Evolutionary conservation across 2,113 vertebrate species (phyloP), one percentile per base, ranked within the genome.

Genomic region (Antechinus flavipes): DNA sequence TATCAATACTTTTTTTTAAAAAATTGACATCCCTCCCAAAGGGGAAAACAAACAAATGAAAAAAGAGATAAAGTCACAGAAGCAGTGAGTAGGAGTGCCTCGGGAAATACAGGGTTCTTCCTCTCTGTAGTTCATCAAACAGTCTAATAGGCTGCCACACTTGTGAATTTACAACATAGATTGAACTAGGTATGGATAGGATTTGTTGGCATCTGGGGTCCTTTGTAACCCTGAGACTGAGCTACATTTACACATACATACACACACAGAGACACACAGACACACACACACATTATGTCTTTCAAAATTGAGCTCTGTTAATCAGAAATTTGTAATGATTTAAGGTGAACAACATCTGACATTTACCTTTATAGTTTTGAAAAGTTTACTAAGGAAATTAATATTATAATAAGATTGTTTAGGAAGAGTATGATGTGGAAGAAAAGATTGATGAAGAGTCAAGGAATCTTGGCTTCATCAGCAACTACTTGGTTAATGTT

Each of bases 221-320:
- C 35, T 84, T 84, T 84, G 0, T 42, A 42, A 42, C 68, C 19
- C 30, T 22, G 27, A 42, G 10, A 52, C 50, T 52, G n/a, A 42
- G 19, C 3, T 56, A 47, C 89, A 24, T 94, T 52, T 52, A 52
- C 50, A 52, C 50, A 52, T 6, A 52, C 50, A 52, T 11, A 52
- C 50, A 52, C 50, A 52, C 50, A 52, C 50, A 10, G 0, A 52
- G 0, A 52, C 50, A 52, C 9, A 52, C 50, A 50, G 0, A 50
- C 50, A 50, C 50, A 50, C 6, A 52, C 50, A 52, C 50, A 52
- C 9, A 52, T 35, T 42, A 42, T 94, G 50, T 94, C 93, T 90
- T 25, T 90, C 91, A 55, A 56, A 94, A 93, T 95, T 94, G 96
- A 55, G 94, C 91, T 91, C 76, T 42, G 46, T 95, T 61, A 89